Evolutionary conservation across 1,140 invertebrate species (phyloP), one percentile per base, ranked within the genome.

Genomic region (Neomicropteryx cornuta): DNA sequence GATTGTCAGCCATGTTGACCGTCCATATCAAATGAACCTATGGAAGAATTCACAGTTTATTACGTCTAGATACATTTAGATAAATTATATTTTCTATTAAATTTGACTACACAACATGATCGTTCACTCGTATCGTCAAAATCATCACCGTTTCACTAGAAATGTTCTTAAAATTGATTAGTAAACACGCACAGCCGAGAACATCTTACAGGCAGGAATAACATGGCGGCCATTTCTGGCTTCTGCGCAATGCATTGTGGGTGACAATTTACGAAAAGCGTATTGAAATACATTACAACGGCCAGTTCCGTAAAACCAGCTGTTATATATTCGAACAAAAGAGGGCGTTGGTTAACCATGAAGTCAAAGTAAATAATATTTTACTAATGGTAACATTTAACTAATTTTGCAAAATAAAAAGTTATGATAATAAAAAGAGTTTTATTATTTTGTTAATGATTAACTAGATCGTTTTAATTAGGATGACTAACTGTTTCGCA

Each of bases 21-120:
- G 64, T 65, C 62, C 61, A 57, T 66, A 63, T 62, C 56, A 60
- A 65, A 65, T 62, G 61, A 67, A 65, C 58, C 64, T 66, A 66
- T 64, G 62, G 62, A 64, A 67, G 63, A 64, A 61, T 64, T 64
- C 64, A 64, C 64, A 62, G 60, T 65, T 61, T 63, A 62, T 66
- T 59, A 57, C 59, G 56, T 58, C 58, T 62, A 58, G 56, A 66
- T 62, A 63, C 64, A 67, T 67, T 60, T 62, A 62, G 63, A 39
- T 58, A 54, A 66, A 56, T 58, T 62, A 58, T 55, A 43, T 60
- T 56, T 52, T 57, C 62, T 57, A 56, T 55, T 51, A 58, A 58
- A 52, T 54, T 51, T 57, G 51, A 50, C 56, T 57, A 56, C 56
- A 62, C 55, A 60, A 61, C 60, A 63, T 44, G 60, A 66, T 66